These are phyloP conservation scores for Amphiprion percula DNA, from an alignment of 2,113 vertebrate genomes.

Conservation along the genomic window DNA sequence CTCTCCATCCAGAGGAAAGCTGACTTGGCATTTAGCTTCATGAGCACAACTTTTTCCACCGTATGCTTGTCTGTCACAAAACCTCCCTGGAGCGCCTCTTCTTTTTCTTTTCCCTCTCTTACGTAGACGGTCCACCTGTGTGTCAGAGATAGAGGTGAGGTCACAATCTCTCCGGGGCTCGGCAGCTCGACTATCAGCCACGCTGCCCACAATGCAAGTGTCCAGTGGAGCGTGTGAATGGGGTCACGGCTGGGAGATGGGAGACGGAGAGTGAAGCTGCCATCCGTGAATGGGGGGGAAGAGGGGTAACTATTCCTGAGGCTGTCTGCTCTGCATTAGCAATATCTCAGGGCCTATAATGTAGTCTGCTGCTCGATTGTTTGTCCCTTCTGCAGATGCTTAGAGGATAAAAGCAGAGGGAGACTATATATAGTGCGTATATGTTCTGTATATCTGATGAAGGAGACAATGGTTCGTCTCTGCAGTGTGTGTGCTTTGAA, in stretches of 20 bases:
- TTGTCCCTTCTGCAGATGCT: slow-evolving; percentile 26
- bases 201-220: slow-evolving; percentile 31
- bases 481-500: neutral
- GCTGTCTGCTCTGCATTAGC: slow-evolving; percentile 37
- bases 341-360: slow-evolving; percentile 16
- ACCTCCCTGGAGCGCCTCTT: neutral
- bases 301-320: slow-evolving; percentile 47
- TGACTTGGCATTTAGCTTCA: too few relatives aligned
- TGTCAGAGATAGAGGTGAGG: slow-evolving; percentile 33
- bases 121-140: slow-evolving; percentile 3
- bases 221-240: slow-evolving; percentile 63
- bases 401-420: neutral
- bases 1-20: too few relatives aligned
- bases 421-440: neutral
- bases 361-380: slow-evolving; percentile 6
- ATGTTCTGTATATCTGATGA: neutral
- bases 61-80: neutral
- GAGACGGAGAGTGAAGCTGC: slow-evolving; percentile 24
- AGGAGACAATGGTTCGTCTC: neutral
- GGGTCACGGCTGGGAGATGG: slow-evolving; percentile 59
- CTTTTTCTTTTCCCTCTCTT: neutral
- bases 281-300: slow-evolving; percentile 43
- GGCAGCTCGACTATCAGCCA: slow-evolving; percentile 21
- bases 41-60: too few relatives aligned
- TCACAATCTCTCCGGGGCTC: slow-evolving; percentile 23